A percentile compares a stretch with the other conserved stretches of the same genome.
Conservation (phyloP, 2,888 invertebrate species). For the Lagria hirta region DNA sequence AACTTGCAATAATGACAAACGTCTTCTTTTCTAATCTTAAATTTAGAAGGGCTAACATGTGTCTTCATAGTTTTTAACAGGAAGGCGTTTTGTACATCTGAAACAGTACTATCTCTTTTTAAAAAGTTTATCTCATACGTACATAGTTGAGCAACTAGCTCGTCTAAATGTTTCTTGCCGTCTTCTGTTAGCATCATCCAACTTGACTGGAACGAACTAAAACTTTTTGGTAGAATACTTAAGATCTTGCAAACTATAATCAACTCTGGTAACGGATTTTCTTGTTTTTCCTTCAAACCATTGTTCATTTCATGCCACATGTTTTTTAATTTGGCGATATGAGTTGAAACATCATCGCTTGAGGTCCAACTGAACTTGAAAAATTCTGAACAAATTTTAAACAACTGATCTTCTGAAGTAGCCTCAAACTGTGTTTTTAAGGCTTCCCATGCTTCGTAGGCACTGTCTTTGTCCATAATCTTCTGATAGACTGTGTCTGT, state of each 20-base stretch:
- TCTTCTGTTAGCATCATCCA: slow-evolving; percentile 39
- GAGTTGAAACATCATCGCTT: slow-evolving; percentile 39
- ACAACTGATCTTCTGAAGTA: slow-evolving; percentile 42
- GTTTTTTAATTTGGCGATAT: slow-evolving; percentile 36
- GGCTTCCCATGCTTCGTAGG: too few species aligned
- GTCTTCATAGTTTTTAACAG: slow-evolving; percentile 11
- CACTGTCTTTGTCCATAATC: slow-evolving; percentile 46
- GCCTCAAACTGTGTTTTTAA: slow-evolving; percentile 40
- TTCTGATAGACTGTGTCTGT: slow-evolving; percentile 43
- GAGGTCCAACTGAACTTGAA: slow-evolving; percentile 41
- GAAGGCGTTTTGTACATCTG: slow-evolving; percentile 26
- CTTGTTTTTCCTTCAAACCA: slow-evolving; percentile 30
- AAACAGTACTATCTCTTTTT: slow-evolving; percentile 10
- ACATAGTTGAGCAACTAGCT: slow-evolving; percentile 32
- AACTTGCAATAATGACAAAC: slow-evolving; percentile 20
- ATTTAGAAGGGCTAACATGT: too few species aligned
- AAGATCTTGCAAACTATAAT: slow-evolving; percentile 36
- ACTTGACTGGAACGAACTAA: slow-evolving; percentile 22
- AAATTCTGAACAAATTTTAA: slow-evolving; percentile 42
- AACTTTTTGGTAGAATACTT: slow-evolving; percentile 29
- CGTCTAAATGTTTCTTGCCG: too few species aligned
- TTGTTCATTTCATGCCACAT: slow-evolving; percentile 36
- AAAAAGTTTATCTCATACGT: slow-evolving; percentile 32
- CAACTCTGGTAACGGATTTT: slow-evolving; percentile 32
- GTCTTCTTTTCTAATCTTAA: slow-evolving; percentile 6